Conservation (phyloP, 2,888 invertebrate genomes). For the Phyto melanocephala region DNA sequence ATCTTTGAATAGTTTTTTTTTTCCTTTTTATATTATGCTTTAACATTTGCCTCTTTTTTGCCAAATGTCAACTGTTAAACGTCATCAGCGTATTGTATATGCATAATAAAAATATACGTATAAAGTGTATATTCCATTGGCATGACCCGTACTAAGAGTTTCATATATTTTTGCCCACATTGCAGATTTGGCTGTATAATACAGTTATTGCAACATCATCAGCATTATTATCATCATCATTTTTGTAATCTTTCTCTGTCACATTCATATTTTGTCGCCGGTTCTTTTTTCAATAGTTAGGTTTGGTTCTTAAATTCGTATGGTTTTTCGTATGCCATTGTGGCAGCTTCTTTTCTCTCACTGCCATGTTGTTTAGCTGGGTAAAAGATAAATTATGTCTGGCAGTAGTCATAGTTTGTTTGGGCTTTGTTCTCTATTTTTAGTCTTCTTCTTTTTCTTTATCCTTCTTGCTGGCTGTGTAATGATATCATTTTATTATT, state of each 20-base stretch:
- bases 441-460: neutral
- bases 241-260: slow-evolving; percentile 62
- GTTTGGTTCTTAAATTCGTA: slow-evolving; percentile 41
- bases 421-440: slow-evolving; percentile 17
- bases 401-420: slow-evolving; percentile 53
- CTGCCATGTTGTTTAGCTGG: slow-evolving; percentile 1
- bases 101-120: neutral
- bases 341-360: slow-evolving; percentile 17
- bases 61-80: slow-evolving; percentile 56
- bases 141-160: neutral
- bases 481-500: slow-evolving; percentile 51
- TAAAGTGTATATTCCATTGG: neutral
- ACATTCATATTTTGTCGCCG: slow-evolving; percentile 63
- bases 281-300: slow-evolving; percentile 58
- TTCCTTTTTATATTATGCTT: neutral
- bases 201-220: slow-evolving; percentile 27
- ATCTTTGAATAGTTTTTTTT: slow-evolving; percentile 32
- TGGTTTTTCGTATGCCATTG: slow-evolving; percentile 16
- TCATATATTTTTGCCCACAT: slow-evolving; percentile 14
- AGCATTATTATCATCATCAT: slow-evolving; percentile 40
- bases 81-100: slow-evolving; percentile 47
- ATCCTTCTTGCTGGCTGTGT: slow-evolving; percentile 8
- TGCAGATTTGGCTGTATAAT: neutral
- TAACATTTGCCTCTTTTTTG: slow-evolving; percentile 4
- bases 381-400: slow-evolving; percentile 62